Evolutionary conservation across 2,888 invertebrate species (phyloP).

Genomic region (Eremobia ochroleuca): DNA sequence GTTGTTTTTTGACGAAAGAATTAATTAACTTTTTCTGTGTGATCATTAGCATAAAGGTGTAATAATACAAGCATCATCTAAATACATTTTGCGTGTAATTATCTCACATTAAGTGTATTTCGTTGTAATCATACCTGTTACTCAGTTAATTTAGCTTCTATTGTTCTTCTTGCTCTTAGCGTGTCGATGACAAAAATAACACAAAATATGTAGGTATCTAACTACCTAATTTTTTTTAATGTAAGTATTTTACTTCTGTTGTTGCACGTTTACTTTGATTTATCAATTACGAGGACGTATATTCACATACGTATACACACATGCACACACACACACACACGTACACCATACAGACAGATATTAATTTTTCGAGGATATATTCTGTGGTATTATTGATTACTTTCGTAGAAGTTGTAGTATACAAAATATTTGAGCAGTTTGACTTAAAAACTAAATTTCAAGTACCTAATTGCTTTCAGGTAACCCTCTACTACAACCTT

Average conservation of each 20-base stretch:
- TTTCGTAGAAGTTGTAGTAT: too few species aligned
- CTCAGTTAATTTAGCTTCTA: neutral
- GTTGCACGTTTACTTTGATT: slow-evolving; percentile 8
- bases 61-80: slow-evolving; percentile 22
- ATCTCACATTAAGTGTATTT: slow-evolving; percentile 14
- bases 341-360: too few species aligned
- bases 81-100: slow-evolving; percentile 20
- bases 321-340: too few species aligned
- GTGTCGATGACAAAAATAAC: neutral
- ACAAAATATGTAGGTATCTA: too few species aligned
- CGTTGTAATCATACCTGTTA: slow-evolving; percentile 23
- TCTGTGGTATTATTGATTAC: too few species aligned
- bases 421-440: too few species aligned
- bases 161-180: neutral
- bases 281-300: too few species aligned
- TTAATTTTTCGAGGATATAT: too few species aligned
- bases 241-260: neutral
- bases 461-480: too few species aligned
- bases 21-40: slow-evolving; percentile 27
- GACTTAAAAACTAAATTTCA: too few species aligned
- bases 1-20: slow-evolving; percentile 22
- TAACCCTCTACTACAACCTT: too few species aligned
- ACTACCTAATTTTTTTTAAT: neutral
- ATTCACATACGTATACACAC: too few species aligned
- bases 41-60: slow-evolving; percentile 44